Percentiles rank a stretch among this genome's conserved stretches.
Evolutionary conservation across 2,888 invertebrate genomes (phyloP).

Genomic region (Melieria omissa): DNA sequence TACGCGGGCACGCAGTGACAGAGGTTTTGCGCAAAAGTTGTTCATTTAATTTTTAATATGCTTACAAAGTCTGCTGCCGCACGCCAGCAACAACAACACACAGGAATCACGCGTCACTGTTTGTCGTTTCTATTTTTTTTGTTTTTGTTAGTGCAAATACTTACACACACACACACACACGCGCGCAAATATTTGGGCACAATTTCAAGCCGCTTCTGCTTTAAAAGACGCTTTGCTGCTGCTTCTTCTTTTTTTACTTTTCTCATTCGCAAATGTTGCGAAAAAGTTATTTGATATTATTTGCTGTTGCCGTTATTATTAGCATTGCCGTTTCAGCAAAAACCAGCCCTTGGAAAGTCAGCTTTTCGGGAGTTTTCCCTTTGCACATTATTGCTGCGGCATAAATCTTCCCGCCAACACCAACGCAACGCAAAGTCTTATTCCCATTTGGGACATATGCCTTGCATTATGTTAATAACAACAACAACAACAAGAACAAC

Average conservation of each 20-base stretch:
- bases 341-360: not conserved
- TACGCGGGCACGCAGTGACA: too few species aligned
- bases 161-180: not conserved
- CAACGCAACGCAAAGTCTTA: conserved; percentile 27
- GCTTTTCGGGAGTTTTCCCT: not conserved
- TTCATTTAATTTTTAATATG: too few species aligned
- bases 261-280: not conserved
- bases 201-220: not conserved
- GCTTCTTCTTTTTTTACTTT: not conserved
- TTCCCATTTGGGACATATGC: conserved; percentile 63
- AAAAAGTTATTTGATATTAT: conserved; percentile 33
- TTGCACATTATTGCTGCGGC: conserved; percentile 23
- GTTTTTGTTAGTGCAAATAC: not conserved
- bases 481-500: conserved; percentile 19
- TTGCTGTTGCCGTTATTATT: not conserved
- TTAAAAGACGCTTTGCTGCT: not conserved
- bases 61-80: too few species aligned
- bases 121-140: conserved; percentile 2
- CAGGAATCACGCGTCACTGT: not conserved
- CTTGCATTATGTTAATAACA: conserved; percentile 58
- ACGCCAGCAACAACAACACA: too few species aligned
- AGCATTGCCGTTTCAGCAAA: not conserved
- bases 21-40: too few species aligned
- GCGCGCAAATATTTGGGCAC: not conserved
- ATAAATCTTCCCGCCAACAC: conserved; percentile 17